Conservation (phyloP, 2,888 invertebrate genomes). For the Kuschelorhynchus macadamiae region DNA sequence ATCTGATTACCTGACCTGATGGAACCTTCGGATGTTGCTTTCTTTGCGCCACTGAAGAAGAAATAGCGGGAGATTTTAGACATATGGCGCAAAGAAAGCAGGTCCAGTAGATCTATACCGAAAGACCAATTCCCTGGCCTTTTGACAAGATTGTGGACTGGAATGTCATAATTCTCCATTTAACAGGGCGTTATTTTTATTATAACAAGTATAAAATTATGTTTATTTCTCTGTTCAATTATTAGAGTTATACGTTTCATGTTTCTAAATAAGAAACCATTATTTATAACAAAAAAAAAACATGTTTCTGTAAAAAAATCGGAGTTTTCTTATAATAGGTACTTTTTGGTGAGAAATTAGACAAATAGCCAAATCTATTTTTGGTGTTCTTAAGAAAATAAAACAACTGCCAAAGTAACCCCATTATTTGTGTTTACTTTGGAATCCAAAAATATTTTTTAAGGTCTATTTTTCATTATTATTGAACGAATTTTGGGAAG, state of each 20-base stretch:
- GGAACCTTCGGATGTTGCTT: constrained; percentile 14
- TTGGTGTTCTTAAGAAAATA: neutral
- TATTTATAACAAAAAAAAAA: neutral
- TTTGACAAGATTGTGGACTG: too few relatives aligned
- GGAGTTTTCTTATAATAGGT: neutral
- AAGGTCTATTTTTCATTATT: neutral
- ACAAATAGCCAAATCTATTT: neutral
- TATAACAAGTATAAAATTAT: too few relatives aligned
- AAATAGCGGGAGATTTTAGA: neutral
- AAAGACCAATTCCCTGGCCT: too few relatives aligned
- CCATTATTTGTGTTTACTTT: neutral
- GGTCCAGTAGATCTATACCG: too few relatives aligned
- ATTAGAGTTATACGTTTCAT: neutral
- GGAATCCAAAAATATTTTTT: neutral
- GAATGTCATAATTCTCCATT: too few relatives aligned
- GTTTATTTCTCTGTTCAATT: neutral
- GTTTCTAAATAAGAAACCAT: neutral
- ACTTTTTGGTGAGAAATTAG: neutral
- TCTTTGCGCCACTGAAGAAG: constrained; percentile 22
- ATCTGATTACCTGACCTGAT: neutral
- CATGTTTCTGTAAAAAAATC: neutral
- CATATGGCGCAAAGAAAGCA: too few relatives aligned
- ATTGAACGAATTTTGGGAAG: neutral
- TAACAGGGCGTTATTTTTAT: too few relatives aligned
- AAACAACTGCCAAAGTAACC: neutral